Evolutionary conservation across 2,888 invertebrate species (phyloP), one percentile per base, ranked within the genome.

Genomic region (Cephalotes varians): DNA sequence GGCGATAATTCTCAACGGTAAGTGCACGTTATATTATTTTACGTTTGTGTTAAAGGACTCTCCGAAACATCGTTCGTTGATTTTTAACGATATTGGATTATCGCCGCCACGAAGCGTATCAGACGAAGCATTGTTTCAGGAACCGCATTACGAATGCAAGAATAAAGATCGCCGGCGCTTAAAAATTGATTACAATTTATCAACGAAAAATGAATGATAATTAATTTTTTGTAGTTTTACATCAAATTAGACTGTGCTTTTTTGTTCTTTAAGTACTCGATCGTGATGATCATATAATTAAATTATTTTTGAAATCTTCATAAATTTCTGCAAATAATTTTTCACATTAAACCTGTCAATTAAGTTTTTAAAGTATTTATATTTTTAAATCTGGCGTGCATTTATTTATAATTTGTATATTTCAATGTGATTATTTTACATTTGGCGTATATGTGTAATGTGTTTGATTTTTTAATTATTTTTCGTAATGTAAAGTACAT

Each of bases 1-100:
- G 28, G 5, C 15, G 37, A 54, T 65, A 0, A 71, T 62, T 9
- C 62, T 82, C 37, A 25, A 69, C 47, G 80, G 92, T 92, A 85
- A 83, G 88, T 81, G 15, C 1, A 21, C 21, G 76, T 85, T 34
- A 58, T 74, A 25, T 25, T 34, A n/a, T 67, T 69, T 58, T 28
- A 49, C 21, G 28, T 44, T 58, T 18, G 2, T 18, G 2, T 0
- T 12, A 34, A 21, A 37, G 0, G 9, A 5, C 40, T n/a, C 37
- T 2, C 9, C 1, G 34, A 21, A 25, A 15, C 18, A 4, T 1
- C 21, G 2, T 37, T 4, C 49, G 15, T 28, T 18, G 21, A 31
- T 49, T 4, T 49, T 67, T 15, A 12, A n/a, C 9, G 21, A 67
- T 12, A 12, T n/a, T 34, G 31, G 4, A 69, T 34, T 47, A 49